Evolutionary conservation across 2,888 invertebrate species (phyloP), one percentile per base, ranked within the genome.

Genomic region (Mechanitis mazaeus): DNA sequence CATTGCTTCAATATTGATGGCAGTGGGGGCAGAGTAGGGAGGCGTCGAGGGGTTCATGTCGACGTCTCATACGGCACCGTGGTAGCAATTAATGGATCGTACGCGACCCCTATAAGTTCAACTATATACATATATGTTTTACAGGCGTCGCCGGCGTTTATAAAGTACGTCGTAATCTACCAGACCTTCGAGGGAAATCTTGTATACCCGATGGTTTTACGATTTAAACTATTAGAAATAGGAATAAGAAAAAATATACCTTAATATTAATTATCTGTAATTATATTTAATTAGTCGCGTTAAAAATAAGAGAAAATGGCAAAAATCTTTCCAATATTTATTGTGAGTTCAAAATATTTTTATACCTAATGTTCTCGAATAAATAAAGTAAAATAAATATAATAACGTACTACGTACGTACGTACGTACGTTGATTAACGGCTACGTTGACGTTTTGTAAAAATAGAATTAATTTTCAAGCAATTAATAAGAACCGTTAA

Each of bases 381-480:
- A 72, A 71, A 71, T 70, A 71, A 69, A 75, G 20, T 20, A 20
- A 20, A 20, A 20, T 20, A 20, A 20, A 20, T 20, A 20, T 20
- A 20, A 20, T 20, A 20, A 20, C 20, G 20, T 20, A 20, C 20
- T 20, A 20, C 20, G 20, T 20, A 20, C 20, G 20, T 20, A 20
- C 20, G 20, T 20, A 75, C 77, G 35, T 73, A 76, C 73, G 76
- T 77, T 84, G 81, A 85, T 85, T 84, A 79, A 77, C 81, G 70
- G 72, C 80, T 80, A 82, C 62, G 54, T 60, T 63, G 60, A 64
- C 60, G 56, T 58, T 66, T 58, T 59, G 33, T 50, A 59, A 68
- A 64, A 81, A 70, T 66, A 58, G 67, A 74, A 71, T 73, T 71
- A 69, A 71, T 72, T 72, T 67, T 68, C 70, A 38, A 42, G 33